Evolutionary conservation across 2,888 invertebrate genomes (phyloP), one percentile per base, ranked within the genome.

Genomic region (Zeuzera pyrina): DNA sequence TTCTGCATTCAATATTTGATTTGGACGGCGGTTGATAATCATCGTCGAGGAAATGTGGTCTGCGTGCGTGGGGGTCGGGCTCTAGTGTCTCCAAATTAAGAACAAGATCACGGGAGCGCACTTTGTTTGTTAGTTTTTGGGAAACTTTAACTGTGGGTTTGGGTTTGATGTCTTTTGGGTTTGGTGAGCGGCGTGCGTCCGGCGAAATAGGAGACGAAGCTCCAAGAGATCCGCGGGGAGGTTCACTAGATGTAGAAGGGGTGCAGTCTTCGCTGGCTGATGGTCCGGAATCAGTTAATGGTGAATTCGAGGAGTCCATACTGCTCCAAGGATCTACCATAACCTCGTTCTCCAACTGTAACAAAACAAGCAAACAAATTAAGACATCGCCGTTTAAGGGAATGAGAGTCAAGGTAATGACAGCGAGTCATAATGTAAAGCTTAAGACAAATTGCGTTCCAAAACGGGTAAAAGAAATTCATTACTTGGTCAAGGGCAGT

Each of bases 1-100:
- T 84, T 43, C 79, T 68, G 41, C 84, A 84, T 57, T 84, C 84
- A 39, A 79, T 69, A 49, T 72, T 79, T 6, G 73, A 72, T 54
- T 84, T 85, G 33, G 87, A 84, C 34, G 87, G 86, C 30, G 83
- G 77, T 31, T 84, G 85, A 35, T 86, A 86, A 59, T 88, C 88
- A 47, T 88, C 88, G 49, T 88, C 88, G 29, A 88, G 72, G 49
- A 88, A 88, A 62, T 88, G 88, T 13, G 86, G 85, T 46, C 86
- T 85, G 45, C 83, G 84, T 29, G 79, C 63, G 28, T 61, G 54
- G n/a, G 65, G 57, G 34, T 72, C 68, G 31, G 68, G 52, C 29
- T 76, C 73, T 41, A 77, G 52, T 34, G 69, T 68, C 39, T 78
- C 79, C 42, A 83, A 47, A 30, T 77, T 72, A 38, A 83, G 57